phyloP scores from a whole-genome alignment of 2,113 vertebrate species.

The Bothrops jararaca region DNA sequence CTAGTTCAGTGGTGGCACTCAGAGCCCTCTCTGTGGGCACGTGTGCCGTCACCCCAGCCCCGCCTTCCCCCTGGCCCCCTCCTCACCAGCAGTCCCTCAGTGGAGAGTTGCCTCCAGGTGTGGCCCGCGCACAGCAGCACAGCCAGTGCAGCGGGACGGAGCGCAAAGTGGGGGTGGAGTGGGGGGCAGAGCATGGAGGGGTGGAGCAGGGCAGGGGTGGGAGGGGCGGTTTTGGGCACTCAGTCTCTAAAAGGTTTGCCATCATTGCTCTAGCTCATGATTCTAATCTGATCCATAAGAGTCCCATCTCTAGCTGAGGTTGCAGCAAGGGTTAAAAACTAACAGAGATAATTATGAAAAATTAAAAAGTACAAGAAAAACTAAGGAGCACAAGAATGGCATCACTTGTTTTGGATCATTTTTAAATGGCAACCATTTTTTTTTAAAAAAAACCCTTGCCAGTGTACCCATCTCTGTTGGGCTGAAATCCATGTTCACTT shows the following conservation, averaged over 20 bases:
- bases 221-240: no score
- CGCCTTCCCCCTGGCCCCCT: no score
- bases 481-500: conserved; percentile 22
- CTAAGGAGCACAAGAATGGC: background rate
- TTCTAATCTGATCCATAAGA: background rate
- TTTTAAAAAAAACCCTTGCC: background rate
- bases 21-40: no score
- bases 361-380: background rate
- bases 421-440: background rate
- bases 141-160: no score
- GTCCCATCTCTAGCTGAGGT: background rate
- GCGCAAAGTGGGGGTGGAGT: no score
- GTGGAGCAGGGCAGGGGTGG: no score
- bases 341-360: background rate
- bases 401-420: background rate
- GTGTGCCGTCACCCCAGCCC: no score
- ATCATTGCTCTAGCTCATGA: background rate
- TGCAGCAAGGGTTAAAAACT: background rate
- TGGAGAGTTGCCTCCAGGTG: no score
- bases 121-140: no score
- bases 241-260: no score
- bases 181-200: no score
- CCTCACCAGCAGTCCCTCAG: no score
- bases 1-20: background rate
- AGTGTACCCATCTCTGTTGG: background rate